These are phyloP conservation scores for Phoxinus dragarum DNA, from an alignment of 2,797 vertebrate genomes.

Conservation along the genomic window DNA sequence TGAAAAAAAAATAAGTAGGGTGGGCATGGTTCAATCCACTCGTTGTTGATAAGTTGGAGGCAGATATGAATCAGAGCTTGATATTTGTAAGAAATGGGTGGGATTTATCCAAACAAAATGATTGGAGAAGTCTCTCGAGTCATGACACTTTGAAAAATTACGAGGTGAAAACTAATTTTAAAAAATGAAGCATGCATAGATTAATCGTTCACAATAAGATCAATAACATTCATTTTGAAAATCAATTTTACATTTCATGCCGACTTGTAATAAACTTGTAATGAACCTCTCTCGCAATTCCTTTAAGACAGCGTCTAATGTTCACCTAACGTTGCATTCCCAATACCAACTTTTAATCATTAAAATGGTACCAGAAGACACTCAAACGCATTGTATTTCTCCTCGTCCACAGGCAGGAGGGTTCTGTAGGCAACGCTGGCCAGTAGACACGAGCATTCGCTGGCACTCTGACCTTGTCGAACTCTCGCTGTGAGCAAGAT, in stretches of 20 bases:
- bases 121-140: neutral
- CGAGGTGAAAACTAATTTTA: neutral
- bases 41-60: neutral
- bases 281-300: neutral
- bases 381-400: neutral
- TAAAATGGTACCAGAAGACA: constrained; percentile 11
- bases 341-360: constrained; percentile 49
- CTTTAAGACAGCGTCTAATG: neutral
- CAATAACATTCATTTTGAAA: neutral
- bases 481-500: constrained; percentile 70
- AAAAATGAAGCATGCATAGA: neutral
- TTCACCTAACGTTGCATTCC: constrained; percentile 36
- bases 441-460: constrained; percentile 67
- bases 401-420: constrained; percentile 16
- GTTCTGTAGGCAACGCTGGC: constrained; percentile 33
- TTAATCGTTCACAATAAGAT: neutral
- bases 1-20: neutral
- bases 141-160: neutral
- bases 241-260: neutral
- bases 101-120: neutral
- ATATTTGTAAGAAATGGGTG: neutral
- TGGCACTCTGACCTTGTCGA: constrained; percentile 71
- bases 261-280: neutral
- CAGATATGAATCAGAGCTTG: neutral
- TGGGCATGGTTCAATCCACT: neutral